A percentile compares a stretch with the other conserved stretches of the same genome.
phyloP scores from a whole-genome alignment of 1,140 invertebrate genomes.

The Papilio xuthus region DNA sequence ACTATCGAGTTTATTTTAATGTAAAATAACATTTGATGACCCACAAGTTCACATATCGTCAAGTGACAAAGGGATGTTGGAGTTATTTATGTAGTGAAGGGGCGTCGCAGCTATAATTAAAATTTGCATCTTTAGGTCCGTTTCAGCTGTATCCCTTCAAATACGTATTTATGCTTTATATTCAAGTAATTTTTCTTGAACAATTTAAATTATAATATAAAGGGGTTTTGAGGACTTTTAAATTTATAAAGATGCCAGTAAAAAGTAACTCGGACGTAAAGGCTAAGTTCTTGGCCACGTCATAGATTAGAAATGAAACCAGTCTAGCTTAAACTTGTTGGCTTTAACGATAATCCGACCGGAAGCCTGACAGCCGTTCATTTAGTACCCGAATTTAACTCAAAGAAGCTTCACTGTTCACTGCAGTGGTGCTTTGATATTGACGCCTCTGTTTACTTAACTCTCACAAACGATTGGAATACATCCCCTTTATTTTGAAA shows the following conservation, averaged over 20 bases:
- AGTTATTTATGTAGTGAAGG: not conserved
- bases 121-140: constrained; percentile 19
- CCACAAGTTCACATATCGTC: not conserved
- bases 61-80: not conserved
- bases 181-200: not conserved
- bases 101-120: constrained; percentile 6
- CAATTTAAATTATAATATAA: not conserved
- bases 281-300: not conserved
- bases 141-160: not conserved
- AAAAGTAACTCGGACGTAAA: not conserved
- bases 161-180: not conserved
- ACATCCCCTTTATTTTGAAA: not conserved
- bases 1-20: not conserved
- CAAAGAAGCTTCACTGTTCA: constrained; percentile 6
- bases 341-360: constrained; percentile 6
- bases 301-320: constrained; percentile 13
- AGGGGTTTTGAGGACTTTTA: not conserved
- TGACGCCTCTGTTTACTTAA: not conserved
- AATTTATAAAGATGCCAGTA: not conserved
- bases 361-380: constrained; percentile 5
- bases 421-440: not conserved
- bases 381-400: not conserved
- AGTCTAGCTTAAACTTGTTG: not conserved
- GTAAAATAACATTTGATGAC: not conserved
- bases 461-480: not conserved